Conservation (phyloP, 2,113 vertebrate species). For the Epinephelus fuscoguttatus region DNA sequence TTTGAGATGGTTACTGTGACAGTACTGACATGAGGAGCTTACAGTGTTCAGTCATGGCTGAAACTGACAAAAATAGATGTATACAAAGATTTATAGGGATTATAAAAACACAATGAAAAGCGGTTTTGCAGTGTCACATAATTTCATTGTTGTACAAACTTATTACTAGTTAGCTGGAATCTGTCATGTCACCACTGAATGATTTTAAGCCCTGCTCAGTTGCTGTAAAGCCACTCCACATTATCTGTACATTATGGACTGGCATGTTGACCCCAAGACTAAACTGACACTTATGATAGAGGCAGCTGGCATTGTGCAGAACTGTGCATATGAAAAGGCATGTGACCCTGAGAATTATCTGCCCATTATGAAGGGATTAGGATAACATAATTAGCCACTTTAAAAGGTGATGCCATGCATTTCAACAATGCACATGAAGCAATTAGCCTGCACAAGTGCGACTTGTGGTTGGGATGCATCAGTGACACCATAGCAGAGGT, state of each 20-base stretch:
- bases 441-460: background rate
- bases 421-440: conserved; percentile 2
- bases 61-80: background rate
- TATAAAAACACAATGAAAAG: background rate
- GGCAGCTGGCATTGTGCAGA: conserved; percentile 38
- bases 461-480: background rate
- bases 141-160: background rate
- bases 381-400: conserved; percentile 50
- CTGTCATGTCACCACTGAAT: background rate
- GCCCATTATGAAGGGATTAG: conserved; percentile 45
- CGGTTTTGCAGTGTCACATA: background rate
- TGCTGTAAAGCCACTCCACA: background rate
- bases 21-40: no score
- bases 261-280: conserved; percentile 5
- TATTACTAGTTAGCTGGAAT: background rate
- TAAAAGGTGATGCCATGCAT: conserved; percentile 6
- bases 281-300: conserved; percentile 1
- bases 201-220: background rate
- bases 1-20: background rate
- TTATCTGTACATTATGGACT: conserved; percentile 6
- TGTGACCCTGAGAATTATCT: conserved; percentile 38
- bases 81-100: background rate
- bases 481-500: background rate
- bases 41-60: background rate
- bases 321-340: background rate